Conservation (phyloP, 2,797 vertebrate species). For the Echiichthys vipera region DNA sequence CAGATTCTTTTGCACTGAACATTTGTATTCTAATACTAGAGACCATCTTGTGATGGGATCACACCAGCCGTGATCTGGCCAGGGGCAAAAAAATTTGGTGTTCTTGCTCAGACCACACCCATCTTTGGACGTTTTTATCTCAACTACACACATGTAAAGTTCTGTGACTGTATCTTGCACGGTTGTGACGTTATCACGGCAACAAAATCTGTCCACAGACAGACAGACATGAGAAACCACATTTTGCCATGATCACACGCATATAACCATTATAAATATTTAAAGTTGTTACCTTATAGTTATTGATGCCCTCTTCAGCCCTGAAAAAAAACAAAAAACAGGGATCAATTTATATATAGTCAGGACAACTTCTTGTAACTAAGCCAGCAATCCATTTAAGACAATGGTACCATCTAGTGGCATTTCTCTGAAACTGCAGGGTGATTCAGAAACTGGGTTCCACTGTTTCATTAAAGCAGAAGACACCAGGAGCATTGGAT, state of each 20-base stretch:
- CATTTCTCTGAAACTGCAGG: not conserved
- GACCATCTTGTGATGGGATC: too few species aligned
- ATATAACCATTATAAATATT: not conserved
- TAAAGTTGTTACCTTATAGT: constrained; percentile 79
- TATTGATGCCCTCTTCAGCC: constrained; percentile 81
- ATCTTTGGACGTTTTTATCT: too few species aligned
- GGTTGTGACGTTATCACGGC: too few species aligned
- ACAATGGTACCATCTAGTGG: constrained; percentile 52
- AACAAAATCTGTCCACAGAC: too few species aligned
- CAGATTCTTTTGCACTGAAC: not conserved
- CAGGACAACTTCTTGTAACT: not conserved
- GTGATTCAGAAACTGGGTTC: not conserved
- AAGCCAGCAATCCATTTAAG: not conserved
- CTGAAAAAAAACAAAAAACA: constrained; percentile 70
- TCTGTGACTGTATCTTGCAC: too few species aligned
- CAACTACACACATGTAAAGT: too few species aligned
- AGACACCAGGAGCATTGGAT: not conserved
- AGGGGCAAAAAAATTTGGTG: too few species aligned
- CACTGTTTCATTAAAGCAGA: not conserved
- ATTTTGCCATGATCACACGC: too few species aligned
- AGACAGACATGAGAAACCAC: too few species aligned
- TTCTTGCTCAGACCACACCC: too few species aligned
- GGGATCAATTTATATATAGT: not conserved
- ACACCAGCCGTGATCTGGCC: too few species aligned
- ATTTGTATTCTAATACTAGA: not conserved